Conservation (phyloP, 2,888 invertebrate species). For the Tipula confusa region DNA sequence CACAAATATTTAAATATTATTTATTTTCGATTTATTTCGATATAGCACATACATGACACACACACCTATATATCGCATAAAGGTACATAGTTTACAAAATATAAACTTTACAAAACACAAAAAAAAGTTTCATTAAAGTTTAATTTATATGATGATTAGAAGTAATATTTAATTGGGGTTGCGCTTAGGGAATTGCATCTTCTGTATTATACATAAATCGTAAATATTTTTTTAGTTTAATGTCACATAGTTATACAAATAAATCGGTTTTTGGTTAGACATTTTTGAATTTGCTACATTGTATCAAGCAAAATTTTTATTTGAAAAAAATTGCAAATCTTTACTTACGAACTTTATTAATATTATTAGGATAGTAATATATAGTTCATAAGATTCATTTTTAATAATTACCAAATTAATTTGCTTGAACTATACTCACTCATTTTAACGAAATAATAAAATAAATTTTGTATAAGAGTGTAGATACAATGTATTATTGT, state of each 20-base stretch:
- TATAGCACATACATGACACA: not conserved
- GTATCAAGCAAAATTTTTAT: no score
- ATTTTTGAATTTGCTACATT: not conserved
- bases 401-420: no score
- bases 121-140: not conserved
- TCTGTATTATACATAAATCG: not conserved
- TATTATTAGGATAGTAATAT: no score
- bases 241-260: not conserved
- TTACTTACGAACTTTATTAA: no score
- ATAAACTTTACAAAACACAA: not conserved
- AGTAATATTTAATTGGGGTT: not conserved
- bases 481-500: no score
- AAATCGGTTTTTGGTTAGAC: not conserved
- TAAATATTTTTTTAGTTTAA: not conserved
- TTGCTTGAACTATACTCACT: no score
- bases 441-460: no score
- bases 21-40: not conserved
- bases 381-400: no score
- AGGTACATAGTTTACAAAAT: not conserved
- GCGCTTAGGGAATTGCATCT: not conserved
- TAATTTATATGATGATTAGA: conserved; percentile 25
- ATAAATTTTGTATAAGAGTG: no score
- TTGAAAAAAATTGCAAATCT: no score
- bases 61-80: no score
- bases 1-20: conserved; percentile 6